Evolutionary conservation across 2,113 vertebrate genomes (phyloP), one percentile per base, ranked within the genome.

Genomic region (Platichthys stellatus): DNA sequence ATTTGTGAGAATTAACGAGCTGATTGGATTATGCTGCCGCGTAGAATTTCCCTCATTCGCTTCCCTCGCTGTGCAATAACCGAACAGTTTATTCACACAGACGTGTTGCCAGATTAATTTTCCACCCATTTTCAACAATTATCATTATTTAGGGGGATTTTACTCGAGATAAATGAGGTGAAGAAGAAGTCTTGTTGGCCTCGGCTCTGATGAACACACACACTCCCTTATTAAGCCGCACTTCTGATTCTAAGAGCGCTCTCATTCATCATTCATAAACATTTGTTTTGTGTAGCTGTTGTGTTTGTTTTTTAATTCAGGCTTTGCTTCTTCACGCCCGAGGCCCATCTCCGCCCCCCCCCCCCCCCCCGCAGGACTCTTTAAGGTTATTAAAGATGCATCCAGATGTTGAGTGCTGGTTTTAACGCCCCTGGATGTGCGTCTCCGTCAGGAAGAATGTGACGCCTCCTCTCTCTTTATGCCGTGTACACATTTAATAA

Each of bases 81-180:
- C 75, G 80, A 83, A 80, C 80, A 66, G 75, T 91, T 85, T 87
- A 90, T 90, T 91, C 79, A 77, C 35, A 81, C 73, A 68, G 83
- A 92, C 86, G 59, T 49, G 64, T 82, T 83, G 86, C 88, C 88
- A 92, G 84, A 91, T 91, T 85, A 70, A 90, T 90, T 89, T 87
- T 84, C 82, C 87, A 86, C 80, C 90, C 86, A 89, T 90, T 92
- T 81, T 75, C 57, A 83, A 87, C 84, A 87, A 88, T 90, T 89
- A 83, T 83, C 58, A 79, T 90, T 90, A 86, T 83, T 82, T 51
- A 57, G 47, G 51, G 20, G 17, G 20, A 53, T 81, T 79, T 80
- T 73, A 80, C 77, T 76, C 20, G 31, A 73, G 88, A 88, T 86
- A 85, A 88, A 89, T 81, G 74, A 87, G 83, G 77, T 85, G 66